Base-by-base conservation (phyloP, 2,797 vertebrate species). In the Alcedo atthis region DNA sequence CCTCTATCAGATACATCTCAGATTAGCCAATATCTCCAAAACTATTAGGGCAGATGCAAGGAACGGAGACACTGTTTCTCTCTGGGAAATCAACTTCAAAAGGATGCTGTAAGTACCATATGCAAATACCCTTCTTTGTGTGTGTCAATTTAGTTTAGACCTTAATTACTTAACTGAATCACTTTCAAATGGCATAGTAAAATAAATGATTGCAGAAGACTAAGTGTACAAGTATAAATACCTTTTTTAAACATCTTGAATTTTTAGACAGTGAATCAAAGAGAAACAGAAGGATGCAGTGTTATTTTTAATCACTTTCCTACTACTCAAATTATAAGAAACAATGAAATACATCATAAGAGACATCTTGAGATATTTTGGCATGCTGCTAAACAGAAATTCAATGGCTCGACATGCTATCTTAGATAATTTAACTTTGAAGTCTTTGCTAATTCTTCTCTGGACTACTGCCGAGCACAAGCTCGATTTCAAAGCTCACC, bases 111-210 rank as follows among this genome's bases (percentile, higher is more conserved):
- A 78, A 94, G 51, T 85, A 91, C 89, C 74, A 45, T 48, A 74
- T 89, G 87, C 63, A 89, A 93, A 91, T 78, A 85, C 18, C 25
- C 12, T 64, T 91, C 73, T 78, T 5, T 89, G 66, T 71, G 43
- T 80, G 62, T 83, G 89, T 85, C 81, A 85, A 71, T 93, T 87
- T 78, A 35, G 62, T 81, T 95, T 51, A 87, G 87, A 87, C 28
- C 28, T 93, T 89, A 93, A 95, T 62, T 87, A 79, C 73, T 78
- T 54, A 94, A 93, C 76, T 90, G 89, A 95, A 89, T 85, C 59
- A 48, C 54, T 94, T 89, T 93, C 69, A 79, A 83, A 89, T 18
- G 62, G 63, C 55, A 57, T 11, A 92, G 80, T 85, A 94, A 94
- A 93, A 87, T 15, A 82, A 93, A 89, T 83, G 69, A 54, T 32